A percentile compares a stretch with the other conserved stretches of the same genome.
phyloP scores from a whole-genome alignment of 2,113 vertebrate genomes.

The Sceloporus undulatus region DNA sequence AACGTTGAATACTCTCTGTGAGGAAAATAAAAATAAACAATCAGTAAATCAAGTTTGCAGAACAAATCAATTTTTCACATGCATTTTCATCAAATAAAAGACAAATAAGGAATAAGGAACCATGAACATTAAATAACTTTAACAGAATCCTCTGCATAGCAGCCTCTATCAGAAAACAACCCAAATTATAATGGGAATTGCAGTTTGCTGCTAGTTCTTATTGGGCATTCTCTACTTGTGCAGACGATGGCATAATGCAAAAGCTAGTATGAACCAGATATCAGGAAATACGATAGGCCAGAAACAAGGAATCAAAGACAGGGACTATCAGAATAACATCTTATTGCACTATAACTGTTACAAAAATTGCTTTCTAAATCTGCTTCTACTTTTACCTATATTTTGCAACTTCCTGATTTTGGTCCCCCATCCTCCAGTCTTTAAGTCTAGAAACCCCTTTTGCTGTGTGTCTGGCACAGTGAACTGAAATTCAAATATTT shows the following conservation, averaged over 20 bases:
- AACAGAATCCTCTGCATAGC: neutral
- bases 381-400: neutral
- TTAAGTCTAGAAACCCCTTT: neutral
- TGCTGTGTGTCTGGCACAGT: neutral
- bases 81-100: constrained; percentile 21
- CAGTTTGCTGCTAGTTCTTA: neutral
- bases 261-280: neutral
- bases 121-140: neutral
- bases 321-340: neutral
- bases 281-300: neutral
- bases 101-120: neutral
- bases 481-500: neutral
- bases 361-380: neutral
- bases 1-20: constrained; percentile 97
- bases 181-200: neutral
- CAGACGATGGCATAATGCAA: neutral
- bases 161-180: neutral
- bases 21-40: constrained; percentile 40
- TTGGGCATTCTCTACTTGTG: neutral
- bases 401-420: neutral
- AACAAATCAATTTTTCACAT: constrained; percentile 32
- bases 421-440: neutral
- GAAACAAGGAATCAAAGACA: neutral
- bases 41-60: constrained; percentile 14
- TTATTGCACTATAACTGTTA: neutral